Conservation (phyloP, 2,888 invertebrate species). For the Nomada flava region DNA sequence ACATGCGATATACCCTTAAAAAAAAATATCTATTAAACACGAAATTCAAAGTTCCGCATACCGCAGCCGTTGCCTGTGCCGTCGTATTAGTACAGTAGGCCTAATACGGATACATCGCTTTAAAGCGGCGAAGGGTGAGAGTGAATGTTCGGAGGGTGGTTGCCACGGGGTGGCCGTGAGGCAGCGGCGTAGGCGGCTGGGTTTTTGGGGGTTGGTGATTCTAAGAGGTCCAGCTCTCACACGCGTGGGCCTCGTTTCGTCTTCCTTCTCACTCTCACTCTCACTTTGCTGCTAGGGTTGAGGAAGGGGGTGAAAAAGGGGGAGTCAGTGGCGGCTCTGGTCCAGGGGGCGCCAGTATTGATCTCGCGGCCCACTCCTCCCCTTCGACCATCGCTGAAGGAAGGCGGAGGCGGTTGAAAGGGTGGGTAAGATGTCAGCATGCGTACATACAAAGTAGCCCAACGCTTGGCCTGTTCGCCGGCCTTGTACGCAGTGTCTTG, state of each 20-base stretch:
- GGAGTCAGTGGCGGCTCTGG: slow-evolving; percentile 78
- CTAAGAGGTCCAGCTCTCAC: slow-evolving; percentile 83
- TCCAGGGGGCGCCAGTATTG: slow-evolving; percentile 83
- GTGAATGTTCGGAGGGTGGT: slow-evolving; percentile 77
- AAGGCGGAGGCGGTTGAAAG: slow-evolving; percentile 75
- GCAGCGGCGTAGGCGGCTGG: slow-evolving; percentile 72
- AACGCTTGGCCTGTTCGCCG: slow-evolving; percentile 58
- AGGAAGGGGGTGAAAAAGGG: slow-evolving; percentile 59
- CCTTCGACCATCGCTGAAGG: slow-evolving; percentile 70
- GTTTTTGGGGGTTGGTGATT: slow-evolving; percentile 80
- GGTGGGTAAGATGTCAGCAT: slow-evolving; percentile 83
- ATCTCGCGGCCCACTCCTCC: slow-evolving; percentile 79
- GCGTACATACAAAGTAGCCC: slow-evolving; percentile 84
- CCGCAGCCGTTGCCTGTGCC: neutral
- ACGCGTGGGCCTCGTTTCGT: slow-evolving; percentile 74
- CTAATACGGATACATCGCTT: slow-evolving; percentile 81
- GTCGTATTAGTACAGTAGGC: slow-evolving; percentile 10
- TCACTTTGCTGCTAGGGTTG: slow-evolving; percentile 41
- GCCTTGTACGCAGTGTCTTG: slow-evolving; percentile 58
- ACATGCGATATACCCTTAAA: neutral
- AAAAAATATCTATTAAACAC: neutral
- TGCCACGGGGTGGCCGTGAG: slow-evolving; percentile 72
- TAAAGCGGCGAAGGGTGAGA: slow-evolving; percentile 78
- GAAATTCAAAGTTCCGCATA: slow-evolving; percentile 15
- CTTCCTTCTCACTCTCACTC: slow-evolving; percentile 6